A percentile compares a stretch with the other conserved stretches of the same genome.
Conservation (phyloP, 1,140 invertebrate genomes). For the Myzus persicae region DNA sequence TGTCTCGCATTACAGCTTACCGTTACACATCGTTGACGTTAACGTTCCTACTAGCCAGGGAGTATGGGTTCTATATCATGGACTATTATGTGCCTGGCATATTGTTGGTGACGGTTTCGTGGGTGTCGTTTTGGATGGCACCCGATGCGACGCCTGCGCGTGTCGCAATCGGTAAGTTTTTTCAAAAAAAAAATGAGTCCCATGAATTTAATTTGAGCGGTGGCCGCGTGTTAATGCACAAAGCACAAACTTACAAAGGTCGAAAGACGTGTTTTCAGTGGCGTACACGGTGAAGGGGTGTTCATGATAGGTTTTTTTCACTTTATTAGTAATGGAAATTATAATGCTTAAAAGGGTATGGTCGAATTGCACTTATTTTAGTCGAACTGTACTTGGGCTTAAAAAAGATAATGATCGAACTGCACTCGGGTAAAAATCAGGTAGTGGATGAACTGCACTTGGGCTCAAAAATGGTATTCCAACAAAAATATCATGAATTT, state of each 20-base stretch:
- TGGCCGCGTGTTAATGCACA: neutral
- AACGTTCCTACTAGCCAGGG: constrained; percentile 77
- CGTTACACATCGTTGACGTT: constrained; percentile 82
- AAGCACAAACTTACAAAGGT: neutral
- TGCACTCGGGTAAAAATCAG: no score
- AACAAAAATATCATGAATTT: no score
- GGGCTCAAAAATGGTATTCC: no score
- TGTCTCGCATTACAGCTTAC: constrained; percentile 53
- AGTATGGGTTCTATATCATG: constrained; percentile 87
- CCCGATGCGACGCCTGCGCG: constrained; percentile 82
- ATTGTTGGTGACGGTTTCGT: constrained; percentile 85
- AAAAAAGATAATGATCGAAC: no score
- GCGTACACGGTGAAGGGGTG: neutral
- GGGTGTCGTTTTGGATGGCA: constrained; percentile 90
- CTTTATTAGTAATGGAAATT: neutral
- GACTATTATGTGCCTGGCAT: constrained; percentile 90
- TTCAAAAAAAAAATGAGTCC: neutral
- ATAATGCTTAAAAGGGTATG: no score
- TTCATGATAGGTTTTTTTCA: neutral
- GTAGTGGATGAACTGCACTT: no score
- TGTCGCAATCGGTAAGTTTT: constrained; percentile 73
- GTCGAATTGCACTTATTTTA: no score
- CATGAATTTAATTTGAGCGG: neutral
- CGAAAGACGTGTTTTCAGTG: neutral
- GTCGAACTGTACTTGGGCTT: neutral